These are phyloP conservation scores for Porites australiensis DNA, from an alignment of 64 coral and sea anemone genomes.

Conservation along the genomic window DNA sequence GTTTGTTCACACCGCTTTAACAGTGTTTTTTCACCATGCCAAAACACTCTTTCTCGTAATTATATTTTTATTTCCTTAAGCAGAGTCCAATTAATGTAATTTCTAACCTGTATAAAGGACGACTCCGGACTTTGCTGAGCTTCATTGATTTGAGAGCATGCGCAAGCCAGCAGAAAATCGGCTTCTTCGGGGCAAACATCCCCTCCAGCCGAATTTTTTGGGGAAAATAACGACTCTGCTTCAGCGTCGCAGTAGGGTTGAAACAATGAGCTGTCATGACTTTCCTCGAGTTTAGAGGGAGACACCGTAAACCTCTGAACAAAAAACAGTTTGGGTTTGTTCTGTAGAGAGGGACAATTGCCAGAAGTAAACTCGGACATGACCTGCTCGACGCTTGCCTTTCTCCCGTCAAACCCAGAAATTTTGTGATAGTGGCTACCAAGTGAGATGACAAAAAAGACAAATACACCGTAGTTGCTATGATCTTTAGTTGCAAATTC, in stretches of 20 bases:
- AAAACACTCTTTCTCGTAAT: no score
- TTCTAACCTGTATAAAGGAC: not conserved
- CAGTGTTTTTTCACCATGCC: no score
- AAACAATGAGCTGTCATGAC: not conserved
- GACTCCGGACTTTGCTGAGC: not conserved
- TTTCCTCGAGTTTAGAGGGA: not conserved
- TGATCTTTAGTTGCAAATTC: constrained; percentile 22
- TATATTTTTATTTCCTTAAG: no score
- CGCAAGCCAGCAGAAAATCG: not conserved
- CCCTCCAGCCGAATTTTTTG: no score
- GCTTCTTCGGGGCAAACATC: constrained; percentile 18
- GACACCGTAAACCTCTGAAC: not conserved
- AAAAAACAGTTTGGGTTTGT: constrained; percentile 28
- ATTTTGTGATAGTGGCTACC: not conserved
- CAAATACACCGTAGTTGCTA: not conserved
- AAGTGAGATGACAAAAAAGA: not conserved
- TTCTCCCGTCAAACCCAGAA: not conserved
- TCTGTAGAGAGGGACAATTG: not conserved
- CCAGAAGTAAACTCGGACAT: not conserved
- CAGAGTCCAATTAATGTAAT: no score
- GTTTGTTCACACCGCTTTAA: no score
- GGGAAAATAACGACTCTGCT: no score
- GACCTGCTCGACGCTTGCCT: not conserved
- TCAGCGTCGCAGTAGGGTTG: not conserved
- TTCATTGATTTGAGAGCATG: not conserved